Conservation (phyloP, 2,888 invertebrate genomes). For the Elegia similella region DNA sequence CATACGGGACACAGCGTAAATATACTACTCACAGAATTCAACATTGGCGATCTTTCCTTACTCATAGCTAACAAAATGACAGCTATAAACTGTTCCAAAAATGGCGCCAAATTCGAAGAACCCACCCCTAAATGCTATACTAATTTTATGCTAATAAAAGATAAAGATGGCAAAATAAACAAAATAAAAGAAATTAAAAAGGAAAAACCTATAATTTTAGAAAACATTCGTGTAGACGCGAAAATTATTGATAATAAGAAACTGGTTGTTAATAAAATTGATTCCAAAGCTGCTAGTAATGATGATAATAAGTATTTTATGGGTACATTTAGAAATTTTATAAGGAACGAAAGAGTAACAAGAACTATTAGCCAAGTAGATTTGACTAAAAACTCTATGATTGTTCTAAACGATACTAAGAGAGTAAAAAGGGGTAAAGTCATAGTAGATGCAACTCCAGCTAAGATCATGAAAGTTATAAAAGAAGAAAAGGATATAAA, state of each 20-base stretch:
- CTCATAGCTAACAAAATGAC: conserved; percentile 51
- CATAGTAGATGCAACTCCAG: background rate
- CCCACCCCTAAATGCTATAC: conserved; percentile 24
- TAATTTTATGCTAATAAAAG: conserved; percentile 45
- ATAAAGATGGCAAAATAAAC: conserved; percentile 38
- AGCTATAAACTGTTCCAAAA: conserved; percentile 25
- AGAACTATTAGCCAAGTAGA: background rate
- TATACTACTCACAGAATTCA: conserved; percentile 63
- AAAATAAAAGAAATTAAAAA: conserved; percentile 20
- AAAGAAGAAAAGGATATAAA: background rate
- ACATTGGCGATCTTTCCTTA: conserved; percentile 46
- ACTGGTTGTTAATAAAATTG: background rate
- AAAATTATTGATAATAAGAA: conserved; percentile 2
- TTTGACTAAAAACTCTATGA: conserved; percentile 11
- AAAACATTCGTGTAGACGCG: conserved; percentile 6
- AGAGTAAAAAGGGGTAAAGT: conserved; percentile 4
- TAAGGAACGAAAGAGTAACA: background rate
- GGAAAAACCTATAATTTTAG: conserved; percentile 11
- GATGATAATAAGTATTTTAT: conserved; percentile 4
- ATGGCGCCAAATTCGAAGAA: conserved; percentile 20
- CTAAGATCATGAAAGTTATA: background rate
- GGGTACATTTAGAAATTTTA: conserved; percentile 18
- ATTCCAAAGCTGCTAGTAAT: background rate
- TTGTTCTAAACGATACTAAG: background rate
- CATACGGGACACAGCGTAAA: conserved; percentile 66